These are phyloP conservation scores for Zonitis immaculata DNA, from an alignment of 2,888 invertebrate species.

Conservation along the genomic window DNA sequence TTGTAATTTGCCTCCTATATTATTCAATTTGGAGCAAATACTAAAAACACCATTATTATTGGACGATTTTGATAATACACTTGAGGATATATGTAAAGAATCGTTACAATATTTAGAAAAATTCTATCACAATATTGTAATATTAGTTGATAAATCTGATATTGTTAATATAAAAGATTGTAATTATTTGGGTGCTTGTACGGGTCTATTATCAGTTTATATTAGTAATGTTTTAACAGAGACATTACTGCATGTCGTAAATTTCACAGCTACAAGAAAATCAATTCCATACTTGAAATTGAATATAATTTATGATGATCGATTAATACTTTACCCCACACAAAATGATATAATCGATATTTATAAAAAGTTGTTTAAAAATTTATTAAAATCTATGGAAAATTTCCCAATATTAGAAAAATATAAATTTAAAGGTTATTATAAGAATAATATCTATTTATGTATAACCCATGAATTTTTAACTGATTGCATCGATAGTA, in stretches of 20 bases:
- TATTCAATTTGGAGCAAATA: constrained; percentile 49
- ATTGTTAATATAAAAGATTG: constrained; percentile 4
- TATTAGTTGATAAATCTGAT: constrained; percentile 21
- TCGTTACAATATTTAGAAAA: constrained; percentile 25
- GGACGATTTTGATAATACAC: constrained; percentile 23
- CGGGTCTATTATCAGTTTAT: constrained; percentile 54
- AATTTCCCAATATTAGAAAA: constrained; percentile 27
- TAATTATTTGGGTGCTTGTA: constrained; percentile 29
- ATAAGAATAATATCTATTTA: constrained; percentile 27
- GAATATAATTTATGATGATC: constrained; percentile 53
- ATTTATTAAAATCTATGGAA: constrained; percentile 23
- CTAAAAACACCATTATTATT: constrained; percentile 25
- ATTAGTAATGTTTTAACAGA: constrained; percentile 63
- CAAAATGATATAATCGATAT: constrained; percentile 52
- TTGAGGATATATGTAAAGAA: constrained; percentile 27
- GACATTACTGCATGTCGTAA: constrained; percentile 61
- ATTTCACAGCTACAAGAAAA: constrained; percentile 51
- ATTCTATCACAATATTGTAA: constrained; percentile 27
- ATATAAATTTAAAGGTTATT: constrained; percentile 23
- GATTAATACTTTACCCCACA: constrained; percentile 57
- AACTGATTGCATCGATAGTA: constrained; percentile 52
- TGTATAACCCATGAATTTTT: constrained; percentile 36
- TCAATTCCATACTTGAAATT: constrained; percentile 58
- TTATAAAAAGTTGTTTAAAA: constrained; percentile 43
- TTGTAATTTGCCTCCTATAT: constrained; percentile 50